These are phyloP conservation scores for Aporophyla lueneburgensis DNA, from an alignment of 2,888 invertebrate genomes.

Conservation along the genomic window DNA sequence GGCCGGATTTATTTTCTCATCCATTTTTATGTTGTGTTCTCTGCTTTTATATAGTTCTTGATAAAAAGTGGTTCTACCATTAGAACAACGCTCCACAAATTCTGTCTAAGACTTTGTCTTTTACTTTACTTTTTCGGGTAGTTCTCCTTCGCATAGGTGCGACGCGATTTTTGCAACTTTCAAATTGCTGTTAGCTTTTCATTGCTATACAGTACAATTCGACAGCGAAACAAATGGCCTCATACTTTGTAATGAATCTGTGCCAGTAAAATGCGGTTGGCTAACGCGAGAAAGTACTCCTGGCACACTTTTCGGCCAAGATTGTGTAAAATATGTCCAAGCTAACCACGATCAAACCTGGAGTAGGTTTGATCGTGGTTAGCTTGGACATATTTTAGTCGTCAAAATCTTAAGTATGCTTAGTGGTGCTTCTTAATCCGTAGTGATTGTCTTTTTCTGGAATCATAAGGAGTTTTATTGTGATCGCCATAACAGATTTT, in stretches of 20 bases:
- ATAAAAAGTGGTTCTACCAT: too few species aligned
- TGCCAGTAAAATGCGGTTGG: conserved; percentile 32
- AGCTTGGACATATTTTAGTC: not conserved
- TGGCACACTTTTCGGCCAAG: conserved; percentile 8
- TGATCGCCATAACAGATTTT: not conserved
- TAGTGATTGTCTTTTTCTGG: too few species aligned
- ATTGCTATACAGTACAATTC: not conserved
- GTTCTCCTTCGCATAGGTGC: conserved; percentile 27
- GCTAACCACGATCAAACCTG: too few species aligned
- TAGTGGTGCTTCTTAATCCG: not conserved
- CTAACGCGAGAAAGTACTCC: conserved; percentile 23
- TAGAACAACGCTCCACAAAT: conserved; percentile 82
- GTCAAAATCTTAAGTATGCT: not conserved
- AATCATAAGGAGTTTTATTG: not conserved
- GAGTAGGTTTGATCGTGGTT: not conserved
- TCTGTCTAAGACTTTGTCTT: conserved; percentile 78
- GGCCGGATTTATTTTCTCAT: too few species aligned
- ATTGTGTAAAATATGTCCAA: too few species aligned
- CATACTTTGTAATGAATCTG: conserved; percentile 26
- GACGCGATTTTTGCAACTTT: conserved; percentile 20
- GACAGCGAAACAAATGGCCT: not conserved
- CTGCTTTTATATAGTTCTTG: too few species aligned
- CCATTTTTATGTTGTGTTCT: too few species aligned
- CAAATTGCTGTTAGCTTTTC: not conserved
- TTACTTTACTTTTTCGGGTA: conserved; percentile 69